Percentiles rank a stretch among this genome's conserved stretches.
phyloP scores from a whole-genome alignment of 2,888 invertebrate genomes.

The Eristalis arbustorum region DNA sequence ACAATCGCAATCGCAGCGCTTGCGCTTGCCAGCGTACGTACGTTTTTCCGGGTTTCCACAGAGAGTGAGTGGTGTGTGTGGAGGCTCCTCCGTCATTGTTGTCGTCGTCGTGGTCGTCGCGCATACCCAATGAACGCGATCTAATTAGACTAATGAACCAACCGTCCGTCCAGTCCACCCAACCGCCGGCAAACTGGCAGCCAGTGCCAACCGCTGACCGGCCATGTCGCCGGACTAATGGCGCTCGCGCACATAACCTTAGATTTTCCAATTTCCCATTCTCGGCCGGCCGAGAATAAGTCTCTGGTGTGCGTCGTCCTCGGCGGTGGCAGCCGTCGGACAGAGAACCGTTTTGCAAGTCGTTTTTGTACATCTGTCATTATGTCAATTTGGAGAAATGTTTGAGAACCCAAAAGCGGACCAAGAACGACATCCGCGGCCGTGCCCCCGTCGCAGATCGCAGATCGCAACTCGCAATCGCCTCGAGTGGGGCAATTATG shows the following conservation, averaged over 20 bases:
- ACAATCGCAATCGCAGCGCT: slow-evolving; percentile 25
- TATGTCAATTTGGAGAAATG: slow-evolving; percentile 75
- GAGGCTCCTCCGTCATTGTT: background rate
- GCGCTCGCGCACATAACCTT: slow-evolving; percentile 56
- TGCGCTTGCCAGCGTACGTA: background rate
- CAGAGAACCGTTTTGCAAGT: slow-evolving; percentile 69
- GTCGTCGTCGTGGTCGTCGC: slow-evolving; percentile 10
- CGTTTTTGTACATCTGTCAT: slow-evolving; percentile 74
- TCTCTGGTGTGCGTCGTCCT: slow-evolving; percentile 51
- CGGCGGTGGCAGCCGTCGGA: slow-evolving; percentile 13
- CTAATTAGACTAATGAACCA: slow-evolving; percentile 72
- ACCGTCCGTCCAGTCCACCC: slow-evolving; percentile 62
- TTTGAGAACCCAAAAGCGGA: slow-evolving; percentile 69
- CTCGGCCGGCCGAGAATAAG: slow-evolving; percentile 36
- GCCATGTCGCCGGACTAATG: slow-evolving; percentile 65
- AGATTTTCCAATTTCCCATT: slow-evolving; percentile 68
- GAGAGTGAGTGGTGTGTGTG: background rate
- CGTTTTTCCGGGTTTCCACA: slow-evolving; percentile 37
- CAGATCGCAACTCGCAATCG: slow-evolving; percentile 35
- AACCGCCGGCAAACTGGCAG: slow-evolving; percentile 41
- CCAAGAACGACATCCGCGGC: slow-evolving; percentile 46
- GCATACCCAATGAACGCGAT: slow-evolving; percentile 68
- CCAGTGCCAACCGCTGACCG: slow-evolving; percentile 35
- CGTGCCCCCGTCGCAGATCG: background rate
- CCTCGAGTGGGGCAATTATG: slow-evolving; percentile 74